A percentile compares a stretch with the other conserved stretches of the same genome.
Evolutionary conservation across 2,113 vertebrate genomes (phyloP).

Genomic region (Nematolebias whitei): DNA sequence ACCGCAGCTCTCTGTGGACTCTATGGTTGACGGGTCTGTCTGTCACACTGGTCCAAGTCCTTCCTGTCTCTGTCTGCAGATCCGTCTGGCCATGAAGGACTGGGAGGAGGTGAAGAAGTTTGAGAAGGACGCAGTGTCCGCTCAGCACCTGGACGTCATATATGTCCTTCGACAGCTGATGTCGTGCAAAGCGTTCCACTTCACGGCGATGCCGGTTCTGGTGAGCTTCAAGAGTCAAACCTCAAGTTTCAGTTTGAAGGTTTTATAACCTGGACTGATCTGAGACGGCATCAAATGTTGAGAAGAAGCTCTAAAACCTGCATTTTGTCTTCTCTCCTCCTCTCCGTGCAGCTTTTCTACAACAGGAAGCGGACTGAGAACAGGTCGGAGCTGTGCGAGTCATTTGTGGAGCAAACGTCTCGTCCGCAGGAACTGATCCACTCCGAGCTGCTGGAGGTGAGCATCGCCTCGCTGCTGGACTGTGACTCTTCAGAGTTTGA

Average conservation of each 20-base stretch:
- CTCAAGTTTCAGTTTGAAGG: too few species aligned
- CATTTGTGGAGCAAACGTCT: constrained; percentile 64
- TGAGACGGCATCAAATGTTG: background rate
- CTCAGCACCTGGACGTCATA: constrained; percentile 86
- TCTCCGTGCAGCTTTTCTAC: constrained; percentile 58
- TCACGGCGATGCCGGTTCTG: constrained; percentile 87
- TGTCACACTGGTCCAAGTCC: accelerated
- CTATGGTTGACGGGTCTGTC: accelerated
- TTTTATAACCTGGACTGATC: too few species aligned
- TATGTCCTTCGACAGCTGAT: constrained; percentile 85
- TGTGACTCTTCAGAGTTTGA: background rate
- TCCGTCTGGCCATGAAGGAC: constrained; percentile 88
- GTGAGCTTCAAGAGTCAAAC: constrained; percentile 69
- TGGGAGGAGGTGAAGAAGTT: constrained; percentile 88
- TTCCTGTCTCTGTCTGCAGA: constrained; percentile 68
- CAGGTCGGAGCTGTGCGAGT: constrained; percentile 15
- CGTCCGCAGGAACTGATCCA: constrained; percentile 76
- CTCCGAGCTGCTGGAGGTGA: constrained; percentile 72
- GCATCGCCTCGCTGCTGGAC: background rate
- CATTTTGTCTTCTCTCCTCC: background rate
- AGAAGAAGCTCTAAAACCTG: background rate
- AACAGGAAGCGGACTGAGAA: constrained; percentile 50
- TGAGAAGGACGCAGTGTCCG: constrained; percentile 84
- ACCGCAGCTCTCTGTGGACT: accelerated
- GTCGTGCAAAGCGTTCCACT: constrained; percentile 86